Percentiles rank a stretch among this genome's conserved stretches.
Conservation (phyloP, 1,140 invertebrate genomes). For the Pygmarrhopalites habei region DNA sequence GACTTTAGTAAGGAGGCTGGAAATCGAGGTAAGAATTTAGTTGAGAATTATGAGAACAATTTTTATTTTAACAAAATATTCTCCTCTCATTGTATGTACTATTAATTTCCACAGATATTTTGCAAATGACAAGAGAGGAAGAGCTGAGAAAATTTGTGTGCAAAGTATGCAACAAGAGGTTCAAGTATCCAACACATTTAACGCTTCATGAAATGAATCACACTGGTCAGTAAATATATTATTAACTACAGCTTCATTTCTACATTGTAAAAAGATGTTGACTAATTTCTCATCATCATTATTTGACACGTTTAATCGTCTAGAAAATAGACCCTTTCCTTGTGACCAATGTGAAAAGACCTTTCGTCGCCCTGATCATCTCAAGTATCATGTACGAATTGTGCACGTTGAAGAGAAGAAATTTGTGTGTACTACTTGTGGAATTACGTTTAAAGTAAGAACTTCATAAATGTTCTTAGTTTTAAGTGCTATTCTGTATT, state of each 20-base stretch:
- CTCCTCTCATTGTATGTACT: no score
- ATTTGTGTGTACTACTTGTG: conserved; percentile 4
- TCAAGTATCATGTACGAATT: background rate
- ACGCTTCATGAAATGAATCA: conserved; percentile 2
- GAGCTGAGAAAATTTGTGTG: background rate
- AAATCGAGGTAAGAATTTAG: background rate
- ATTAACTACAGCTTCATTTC: no score
- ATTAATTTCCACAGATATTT: background rate
- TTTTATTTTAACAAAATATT: no score
- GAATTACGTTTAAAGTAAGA: background rate
- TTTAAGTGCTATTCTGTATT: no score
- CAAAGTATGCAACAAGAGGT: background rate
- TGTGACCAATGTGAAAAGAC: background rate
- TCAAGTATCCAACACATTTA: background rate
- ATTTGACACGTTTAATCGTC: no score
- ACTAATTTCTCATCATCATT: no score
- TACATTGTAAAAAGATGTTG: no score
- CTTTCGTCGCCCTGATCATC: background rate
- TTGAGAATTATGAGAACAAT: no score
- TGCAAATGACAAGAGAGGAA: background rate
- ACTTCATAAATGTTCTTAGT: no score
- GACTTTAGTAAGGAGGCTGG: background rate
- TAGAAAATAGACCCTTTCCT: background rate
- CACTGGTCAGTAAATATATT: no score
- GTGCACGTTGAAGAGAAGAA: background rate